These are phyloP conservation scores for Luidia sarsii DNA, from an alignment of 53 echinoderm and acorn worm genomes.

Conservation along the genomic window DNA sequence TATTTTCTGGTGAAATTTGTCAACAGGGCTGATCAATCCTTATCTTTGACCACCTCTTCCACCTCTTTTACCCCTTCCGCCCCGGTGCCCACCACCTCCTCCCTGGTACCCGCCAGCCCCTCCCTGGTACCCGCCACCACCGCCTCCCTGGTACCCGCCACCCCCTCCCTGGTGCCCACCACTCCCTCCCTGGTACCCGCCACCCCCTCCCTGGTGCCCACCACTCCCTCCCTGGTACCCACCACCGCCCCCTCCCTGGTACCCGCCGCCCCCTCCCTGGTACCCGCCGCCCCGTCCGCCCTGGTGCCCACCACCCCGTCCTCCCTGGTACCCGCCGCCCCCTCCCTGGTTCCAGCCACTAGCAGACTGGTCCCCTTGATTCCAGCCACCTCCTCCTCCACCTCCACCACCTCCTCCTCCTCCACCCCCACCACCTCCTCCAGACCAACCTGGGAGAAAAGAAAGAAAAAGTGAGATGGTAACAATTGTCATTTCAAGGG, in stretches of 20 bases:
- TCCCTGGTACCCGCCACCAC: slow-evolving; percentile 17
- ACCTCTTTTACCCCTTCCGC: slow-evolving; percentile 31
- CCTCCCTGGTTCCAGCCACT: slow-evolving; percentile 14
- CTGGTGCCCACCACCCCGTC: slow-evolving; percentile 34
- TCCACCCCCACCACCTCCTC: slow-evolving; percentile 11
- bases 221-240: background rate
- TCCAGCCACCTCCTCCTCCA: slow-evolving; percentile 22
- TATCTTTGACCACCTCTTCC: no score
- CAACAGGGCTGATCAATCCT: no score
- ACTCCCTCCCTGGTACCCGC: slow-evolving; percentile 13
- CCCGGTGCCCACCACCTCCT: slow-evolving; percentile 27
- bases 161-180: slow-evolving; percentile 28
- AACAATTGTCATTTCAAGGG: background rate
- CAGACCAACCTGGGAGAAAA: slow-evolving; percentile 50
- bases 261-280: slow-evolving; percentile 1
- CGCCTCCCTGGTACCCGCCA: slow-evolving; percentile 10
- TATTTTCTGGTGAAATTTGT: no score
- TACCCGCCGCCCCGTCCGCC: background rate
- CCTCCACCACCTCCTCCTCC: slow-evolving; percentile 22
- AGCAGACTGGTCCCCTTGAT: slow-evolving; percentile 43
- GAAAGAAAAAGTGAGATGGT: background rate
- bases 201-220: slow-evolving; percentile 20
- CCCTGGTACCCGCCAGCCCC: slow-evolving; percentile 32
- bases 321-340: slow-evolving; percentile 28
- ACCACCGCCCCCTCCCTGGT: slow-evolving; percentile 12